Percentiles rank a stretch among this genome's conserved stretches.
Conservation (phyloP, 2,888 invertebrate genomes). For the Choristoneura rosaceana region DNA sequence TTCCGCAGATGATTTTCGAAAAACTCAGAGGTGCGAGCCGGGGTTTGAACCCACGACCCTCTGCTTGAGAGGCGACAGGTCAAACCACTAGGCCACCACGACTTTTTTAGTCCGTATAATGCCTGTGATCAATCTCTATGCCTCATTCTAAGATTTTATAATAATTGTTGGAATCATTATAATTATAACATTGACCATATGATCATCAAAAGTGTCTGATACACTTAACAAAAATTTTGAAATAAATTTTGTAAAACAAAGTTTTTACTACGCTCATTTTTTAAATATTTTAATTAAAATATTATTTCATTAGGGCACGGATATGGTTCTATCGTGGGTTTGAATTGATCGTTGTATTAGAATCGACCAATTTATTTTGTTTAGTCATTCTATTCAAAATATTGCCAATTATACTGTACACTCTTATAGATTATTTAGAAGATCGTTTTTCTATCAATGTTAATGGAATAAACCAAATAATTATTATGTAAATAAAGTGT, state of each 20-base stretch:
- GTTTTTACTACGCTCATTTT: constrained; percentile 38
- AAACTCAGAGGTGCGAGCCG: no score
- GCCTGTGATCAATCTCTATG: no score
- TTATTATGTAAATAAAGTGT: constrained; percentile 35
- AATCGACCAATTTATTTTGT: background rate
- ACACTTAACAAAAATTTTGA: background rate
- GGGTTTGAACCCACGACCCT: no score
- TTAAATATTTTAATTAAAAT: constrained; percentile 9
- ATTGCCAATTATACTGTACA: constrained; percentile 18
- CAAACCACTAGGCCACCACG: no score
- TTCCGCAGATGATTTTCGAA: no score
- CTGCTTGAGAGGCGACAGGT: no score
- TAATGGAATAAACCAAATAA: constrained; percentile 33
- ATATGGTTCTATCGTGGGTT: background rate
- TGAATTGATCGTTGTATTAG: background rate
- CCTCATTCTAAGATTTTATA: no score
- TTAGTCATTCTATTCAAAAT: background rate
- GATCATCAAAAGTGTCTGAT: no score
- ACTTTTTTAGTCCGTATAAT: no score
- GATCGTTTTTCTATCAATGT: constrained; percentile 13
- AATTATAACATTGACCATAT: no score
- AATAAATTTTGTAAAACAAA: constrained; percentile 9
- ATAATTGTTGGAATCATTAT: no score
- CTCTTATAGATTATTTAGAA: constrained; percentile 15
- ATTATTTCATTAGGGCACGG: background rate